phyloP scores from a whole-genome alignment of 2,888 invertebrate species.

The Apeira syringaria region DNA sequence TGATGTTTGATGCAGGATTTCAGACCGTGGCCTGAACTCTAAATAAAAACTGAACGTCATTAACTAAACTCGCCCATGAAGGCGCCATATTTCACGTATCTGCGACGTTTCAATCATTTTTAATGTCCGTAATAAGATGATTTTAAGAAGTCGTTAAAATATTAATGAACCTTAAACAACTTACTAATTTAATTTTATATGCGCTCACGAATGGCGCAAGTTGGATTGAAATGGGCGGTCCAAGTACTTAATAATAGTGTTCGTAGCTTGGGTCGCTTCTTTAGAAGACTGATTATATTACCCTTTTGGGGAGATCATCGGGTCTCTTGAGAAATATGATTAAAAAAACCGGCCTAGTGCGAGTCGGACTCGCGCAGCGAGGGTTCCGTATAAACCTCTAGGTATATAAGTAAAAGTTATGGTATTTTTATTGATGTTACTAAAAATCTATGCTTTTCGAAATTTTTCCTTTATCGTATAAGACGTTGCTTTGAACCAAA shows the following conservation, averaged over 20 bases:
- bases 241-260: conserved; percentile 45
- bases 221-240: conserved; percentile 48
- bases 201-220: conserved; percentile 36
- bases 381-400: no score
- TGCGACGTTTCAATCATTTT: conserved; percentile 29
- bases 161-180: conserved; percentile 50
- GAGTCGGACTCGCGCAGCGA: no score
- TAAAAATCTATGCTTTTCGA: no score
- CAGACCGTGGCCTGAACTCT: background rate
- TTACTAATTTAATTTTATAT: conserved; percentile 54
- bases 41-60: background rate
- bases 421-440: no score
- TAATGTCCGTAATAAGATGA: conserved; percentile 30
- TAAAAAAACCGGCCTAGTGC: no score
- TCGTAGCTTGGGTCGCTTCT: conserved; percentile 41
- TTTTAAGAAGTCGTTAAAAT: conserved; percentile 40
- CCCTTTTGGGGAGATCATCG: conserved; percentile 24
- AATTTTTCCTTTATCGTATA: no score
- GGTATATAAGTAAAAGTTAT: no score
- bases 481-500: no score
- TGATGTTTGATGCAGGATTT: no score
- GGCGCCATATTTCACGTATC: conserved; percentile 24
- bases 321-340: conserved; percentile 9
- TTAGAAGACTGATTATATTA: conserved; percentile 48
- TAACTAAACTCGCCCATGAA: conserved; percentile 4